Evolutionary conservation across 2,113 vertebrate species (phyloP).

Genomic region (Muntiacus reevesi): DNA sequence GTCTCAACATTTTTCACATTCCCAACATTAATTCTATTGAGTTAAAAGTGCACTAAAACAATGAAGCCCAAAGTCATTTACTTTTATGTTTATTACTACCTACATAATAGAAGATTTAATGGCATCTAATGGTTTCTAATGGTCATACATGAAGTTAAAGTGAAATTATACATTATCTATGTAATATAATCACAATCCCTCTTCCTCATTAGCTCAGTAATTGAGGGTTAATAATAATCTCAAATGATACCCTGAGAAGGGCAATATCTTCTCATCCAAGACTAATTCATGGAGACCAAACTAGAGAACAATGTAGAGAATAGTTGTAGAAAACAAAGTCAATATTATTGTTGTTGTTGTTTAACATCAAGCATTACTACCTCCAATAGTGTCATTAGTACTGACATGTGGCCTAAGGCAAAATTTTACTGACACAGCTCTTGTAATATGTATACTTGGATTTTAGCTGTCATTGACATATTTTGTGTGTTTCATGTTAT

Average conservation of each 20-base stretch:
- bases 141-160: background rate
- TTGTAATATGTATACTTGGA: background rate
- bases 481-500: background rate
- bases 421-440: background rate
- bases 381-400: background rate
- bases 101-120: background rate
- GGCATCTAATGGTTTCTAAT: background rate
- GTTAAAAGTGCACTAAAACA: slow-evolving; percentile 21
- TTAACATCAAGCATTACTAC: background rate
- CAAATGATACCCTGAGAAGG: background rate
- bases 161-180: background rate
- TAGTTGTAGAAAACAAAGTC: background rate
- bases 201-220: background rate
- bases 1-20: background rate
- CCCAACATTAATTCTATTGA: background rate
- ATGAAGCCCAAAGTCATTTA: background rate
- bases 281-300: background rate
- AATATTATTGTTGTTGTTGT: background rate
- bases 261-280: background rate
- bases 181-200: background rate
- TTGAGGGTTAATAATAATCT: background rate
- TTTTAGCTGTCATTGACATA: background rate
- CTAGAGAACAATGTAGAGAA: background rate
- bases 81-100: background rate
- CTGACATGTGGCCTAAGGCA: background rate